A percentile compares a stretch with the other conserved stretches of the same genome.
phyloP scores from a whole-genome alignment of 2,888 invertebrate species.

The Trichacis sp. region DNA sequence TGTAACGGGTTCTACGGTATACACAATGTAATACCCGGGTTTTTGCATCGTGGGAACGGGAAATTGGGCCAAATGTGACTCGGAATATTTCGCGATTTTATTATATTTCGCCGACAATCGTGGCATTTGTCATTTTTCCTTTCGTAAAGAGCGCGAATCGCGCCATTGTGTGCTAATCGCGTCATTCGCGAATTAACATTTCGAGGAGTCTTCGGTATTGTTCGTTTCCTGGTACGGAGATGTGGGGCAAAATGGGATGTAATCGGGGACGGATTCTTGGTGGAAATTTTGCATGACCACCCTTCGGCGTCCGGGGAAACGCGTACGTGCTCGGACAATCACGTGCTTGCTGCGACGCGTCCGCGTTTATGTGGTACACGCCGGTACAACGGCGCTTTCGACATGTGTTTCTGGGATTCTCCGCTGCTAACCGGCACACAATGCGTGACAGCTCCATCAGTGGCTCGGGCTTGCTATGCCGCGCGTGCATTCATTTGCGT shows the following conservation, averaged over 20 bases:
- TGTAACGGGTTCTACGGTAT: constrained; percentile 40
- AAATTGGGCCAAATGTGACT: constrained; percentile 39
- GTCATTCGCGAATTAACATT: background rate
- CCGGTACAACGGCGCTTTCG: constrained; percentile 32
- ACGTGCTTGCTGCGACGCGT: constrained; percentile 29
- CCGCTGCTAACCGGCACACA: constrained; percentile 44
- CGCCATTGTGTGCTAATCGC: constrained; percentile 3
- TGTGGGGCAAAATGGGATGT: constrained; percentile 16
- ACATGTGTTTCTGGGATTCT: constrained; percentile 57
- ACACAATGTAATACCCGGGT: constrained; percentile 32
- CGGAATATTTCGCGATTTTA: constrained; percentile 4
- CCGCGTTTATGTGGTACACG: constrained; percentile 37
- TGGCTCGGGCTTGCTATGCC: constrained; percentile 18
- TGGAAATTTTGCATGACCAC: constrained; percentile 20
- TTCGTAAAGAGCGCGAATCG: background rate
- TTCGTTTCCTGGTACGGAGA: background rate
- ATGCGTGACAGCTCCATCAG: constrained; percentile 56
- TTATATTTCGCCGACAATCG: constrained; percentile 2
- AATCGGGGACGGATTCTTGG: constrained; percentile 28
- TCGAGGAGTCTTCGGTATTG: background rate
- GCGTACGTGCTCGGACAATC: constrained; percentile 28
- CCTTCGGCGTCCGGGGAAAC: constrained; percentile 15
- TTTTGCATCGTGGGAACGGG: constrained; percentile 37
- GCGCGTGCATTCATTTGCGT: constrained; percentile 25
- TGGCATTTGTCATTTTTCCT: constrained; percentile 3